Percentiles rank a stretch among this genome's conserved stretches.
phyloP scores from a whole-genome alignment of 2,797 vertebrate genomes.

The Syndactyla subalaris region DNA sequence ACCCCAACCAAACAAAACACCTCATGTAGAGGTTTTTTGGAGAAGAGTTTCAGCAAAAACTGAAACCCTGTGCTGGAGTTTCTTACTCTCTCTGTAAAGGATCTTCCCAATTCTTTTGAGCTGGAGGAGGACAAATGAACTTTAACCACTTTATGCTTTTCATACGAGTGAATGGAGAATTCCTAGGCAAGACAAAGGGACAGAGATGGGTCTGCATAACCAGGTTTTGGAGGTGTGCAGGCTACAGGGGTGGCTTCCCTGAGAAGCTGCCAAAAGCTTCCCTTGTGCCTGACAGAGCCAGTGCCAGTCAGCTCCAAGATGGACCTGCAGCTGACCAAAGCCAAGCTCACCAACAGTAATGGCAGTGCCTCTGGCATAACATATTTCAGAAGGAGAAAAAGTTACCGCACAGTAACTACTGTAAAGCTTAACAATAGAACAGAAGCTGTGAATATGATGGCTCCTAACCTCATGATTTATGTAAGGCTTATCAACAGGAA shows the following conservation, averaged over 20 bases:
- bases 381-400: background rate
- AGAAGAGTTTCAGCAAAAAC: background rate
- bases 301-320: background rate
- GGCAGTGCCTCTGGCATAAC: background rate
- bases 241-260: background rate
- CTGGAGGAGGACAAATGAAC: background rate
- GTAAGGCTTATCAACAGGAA: background rate
- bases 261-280: background rate
- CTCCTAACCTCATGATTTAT: background rate
- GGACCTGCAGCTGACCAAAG: background rate
- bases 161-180: background rate
- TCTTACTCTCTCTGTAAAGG: background rate
- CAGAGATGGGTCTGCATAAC: background rate
- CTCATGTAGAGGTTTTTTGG: background rate
- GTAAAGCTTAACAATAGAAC: background rate
- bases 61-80: background rate
- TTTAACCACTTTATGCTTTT: background rate
- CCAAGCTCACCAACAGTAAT: fast-evolving
- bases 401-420: background rate
- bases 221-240: background rate
- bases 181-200: background rate
- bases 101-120: background rate
- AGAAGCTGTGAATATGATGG: background rate
- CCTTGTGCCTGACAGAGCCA: background rate
- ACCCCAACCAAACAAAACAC: too few species aligned